Evolutionary conservation across 2,888 invertebrate genomes (phyloP).

Genomic region (Trimorus sp.): DNA sequence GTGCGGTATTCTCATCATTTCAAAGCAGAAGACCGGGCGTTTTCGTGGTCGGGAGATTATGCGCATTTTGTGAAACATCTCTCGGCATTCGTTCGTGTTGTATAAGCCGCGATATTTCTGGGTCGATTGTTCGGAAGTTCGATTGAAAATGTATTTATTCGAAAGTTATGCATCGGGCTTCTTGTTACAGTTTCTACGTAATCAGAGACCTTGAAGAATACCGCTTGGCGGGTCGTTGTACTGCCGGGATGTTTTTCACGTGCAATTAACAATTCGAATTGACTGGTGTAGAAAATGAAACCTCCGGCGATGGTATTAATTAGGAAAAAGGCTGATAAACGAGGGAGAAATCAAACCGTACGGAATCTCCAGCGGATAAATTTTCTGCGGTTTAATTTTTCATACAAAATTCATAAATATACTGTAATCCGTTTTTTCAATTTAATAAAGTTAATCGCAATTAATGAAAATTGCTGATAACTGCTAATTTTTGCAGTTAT

Average conservation of each 20-base stretch:
- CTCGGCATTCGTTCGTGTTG: not conserved
- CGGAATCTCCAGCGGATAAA: no score
- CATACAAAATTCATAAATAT: no score
- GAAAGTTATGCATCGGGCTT: slow-evolving; percentile 25
- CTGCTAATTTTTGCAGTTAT: no score
- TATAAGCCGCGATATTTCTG: not conserved
- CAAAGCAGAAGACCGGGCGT: no score
- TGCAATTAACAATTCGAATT: slow-evolving; percentile 8
- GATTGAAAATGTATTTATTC: slow-evolving; percentile 27
- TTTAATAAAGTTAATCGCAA: no score
- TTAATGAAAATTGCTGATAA: no score
- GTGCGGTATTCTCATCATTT: no score
- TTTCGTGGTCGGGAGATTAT: not conserved
- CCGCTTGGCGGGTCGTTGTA: slow-evolving; percentile 33
- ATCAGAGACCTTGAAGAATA: slow-evolving; percentile 44
- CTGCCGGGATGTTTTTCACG: slow-evolving; percentile 10
- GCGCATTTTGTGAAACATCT: slow-evolving; percentile 1
- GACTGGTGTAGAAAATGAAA: slow-evolving; percentile 6
- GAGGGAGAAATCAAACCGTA: no score
- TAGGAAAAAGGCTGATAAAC: not conserved
- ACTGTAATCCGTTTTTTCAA: no score
- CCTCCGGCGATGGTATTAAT: slow-evolving; percentile 1
- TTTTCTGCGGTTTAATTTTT: no score
- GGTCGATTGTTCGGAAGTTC: slow-evolving; percentile 64
- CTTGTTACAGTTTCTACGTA: slow-evolving; percentile 42